Evolutionary conservation across 1,140 invertebrate species (phyloP).

Genomic region (Drosophila yakuba): DNA sequence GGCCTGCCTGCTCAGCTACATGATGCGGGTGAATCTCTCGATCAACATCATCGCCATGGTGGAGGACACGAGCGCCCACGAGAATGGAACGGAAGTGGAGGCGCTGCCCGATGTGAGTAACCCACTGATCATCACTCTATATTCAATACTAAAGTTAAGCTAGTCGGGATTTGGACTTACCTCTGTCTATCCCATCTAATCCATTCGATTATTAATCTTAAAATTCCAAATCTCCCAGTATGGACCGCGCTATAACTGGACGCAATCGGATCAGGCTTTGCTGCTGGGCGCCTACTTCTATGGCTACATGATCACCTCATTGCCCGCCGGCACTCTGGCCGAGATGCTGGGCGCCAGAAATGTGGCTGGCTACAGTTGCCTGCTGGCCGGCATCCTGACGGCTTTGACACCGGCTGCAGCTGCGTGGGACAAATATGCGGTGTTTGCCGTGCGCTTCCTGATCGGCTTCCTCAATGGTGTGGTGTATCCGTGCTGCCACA

Average conservation of each 20-base stretch:
- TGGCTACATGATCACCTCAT: conserved; percentile 86
- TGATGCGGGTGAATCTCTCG: conserved; percentile 90
- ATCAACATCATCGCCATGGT: conserved; percentile 91
- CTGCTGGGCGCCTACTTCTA: conserved; percentile 89
- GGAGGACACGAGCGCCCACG: conserved; percentile 60
- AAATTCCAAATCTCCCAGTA: conserved; percentile 72
- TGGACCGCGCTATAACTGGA: conserved; percentile 87
- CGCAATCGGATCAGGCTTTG: conserved; percentile 87
- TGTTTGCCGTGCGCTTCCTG: conserved; percentile 88
- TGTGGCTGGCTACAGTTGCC: conserved; percentile 86
- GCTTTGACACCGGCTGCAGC: conserved; percentile 88
- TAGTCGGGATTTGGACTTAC: no score
- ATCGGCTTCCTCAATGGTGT: conserved; percentile 89
- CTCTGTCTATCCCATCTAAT: not conserved
- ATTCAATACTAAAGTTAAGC: no score
- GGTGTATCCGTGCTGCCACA: conserved; percentile 90
- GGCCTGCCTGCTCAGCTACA: conserved; percentile 90
- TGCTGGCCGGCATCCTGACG: conserved; percentile 89
- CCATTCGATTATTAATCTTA: not conserved
- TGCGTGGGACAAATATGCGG: conserved; percentile 86
- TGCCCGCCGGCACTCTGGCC: conserved; percentile 90
- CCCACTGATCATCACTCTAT: no score
- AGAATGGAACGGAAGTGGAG: conserved; percentile 54
- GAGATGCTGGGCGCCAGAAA: conserved; percentile 90
- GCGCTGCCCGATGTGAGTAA: conserved; percentile 66